A percentile compares a stretch with the other conserved stretches of the same genome.
These are phyloP conservation scores for Lordiphosa mommai DNA, from an alignment of 1,140 invertebrate genomes.

Conservation along the genomic window DNA sequence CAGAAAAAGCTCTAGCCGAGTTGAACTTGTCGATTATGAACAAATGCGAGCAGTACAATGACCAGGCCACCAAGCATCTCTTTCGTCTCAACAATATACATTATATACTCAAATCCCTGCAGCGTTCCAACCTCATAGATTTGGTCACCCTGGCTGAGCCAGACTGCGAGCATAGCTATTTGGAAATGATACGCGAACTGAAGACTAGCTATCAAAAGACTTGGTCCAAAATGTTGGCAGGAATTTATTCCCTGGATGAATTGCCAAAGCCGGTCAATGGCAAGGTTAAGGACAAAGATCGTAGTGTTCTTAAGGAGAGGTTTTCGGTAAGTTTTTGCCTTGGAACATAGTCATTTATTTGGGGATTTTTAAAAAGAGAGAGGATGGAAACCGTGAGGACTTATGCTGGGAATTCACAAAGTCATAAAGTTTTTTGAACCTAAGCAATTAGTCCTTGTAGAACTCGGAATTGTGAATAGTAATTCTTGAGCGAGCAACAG, in stretches of 20 bases:
- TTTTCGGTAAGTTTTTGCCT: constrained; percentile 87
- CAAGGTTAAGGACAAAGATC: constrained; percentile 92
- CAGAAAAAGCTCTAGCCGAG: constrained; percentile 92
- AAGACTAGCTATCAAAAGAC: constrained; percentile 78
- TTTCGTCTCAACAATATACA: constrained; percentile 93
- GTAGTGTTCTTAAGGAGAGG: constrained; percentile 95
- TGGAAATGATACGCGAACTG: constrained; percentile 84
- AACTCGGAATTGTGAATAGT: too few relatives aligned
- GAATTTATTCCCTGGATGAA: constrained; percentile 86
- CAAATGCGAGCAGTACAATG: constrained; percentile 92
- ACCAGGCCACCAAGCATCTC: constrained; percentile 89
- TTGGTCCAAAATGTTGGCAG: constrained; percentile 90
- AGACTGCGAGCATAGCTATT: constrained; percentile 90
- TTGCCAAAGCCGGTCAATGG: constrained; percentile 83
- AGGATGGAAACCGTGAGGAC: too few relatives aligned
- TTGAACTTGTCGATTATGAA: constrained; percentile 90
- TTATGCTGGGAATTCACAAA: too few relatives aligned
- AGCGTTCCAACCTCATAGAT: constrained; percentile 90
- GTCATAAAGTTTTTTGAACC: too few relatives aligned
- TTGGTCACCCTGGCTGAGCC: constrained; percentile 89
- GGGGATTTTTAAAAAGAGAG: too few relatives aligned
- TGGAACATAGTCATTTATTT: too few relatives aligned
- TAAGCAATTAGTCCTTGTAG: too few relatives aligned
- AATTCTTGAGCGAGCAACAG: too few relatives aligned
- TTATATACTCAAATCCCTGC: constrained; percentile 94